Evolutionary conservation across 2,888 invertebrate species (phyloP).

Genomic region (Netelia inedita): DNA sequence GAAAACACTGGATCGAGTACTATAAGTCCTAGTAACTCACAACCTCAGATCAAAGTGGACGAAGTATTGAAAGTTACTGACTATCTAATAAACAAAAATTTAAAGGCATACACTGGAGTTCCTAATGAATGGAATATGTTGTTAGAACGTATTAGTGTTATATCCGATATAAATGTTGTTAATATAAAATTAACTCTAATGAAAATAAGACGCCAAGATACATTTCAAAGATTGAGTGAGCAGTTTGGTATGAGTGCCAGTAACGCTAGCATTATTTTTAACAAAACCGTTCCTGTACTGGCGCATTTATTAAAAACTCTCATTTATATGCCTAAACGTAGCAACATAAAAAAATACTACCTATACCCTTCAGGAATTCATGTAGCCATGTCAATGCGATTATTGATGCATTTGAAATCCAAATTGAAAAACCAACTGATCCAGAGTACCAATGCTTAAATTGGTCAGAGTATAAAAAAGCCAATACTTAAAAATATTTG

Average conservation of each 20-base stretch:
- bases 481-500: no score
- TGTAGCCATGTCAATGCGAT: constrained; percentile 63
- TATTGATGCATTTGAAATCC: constrained; percentile 75
- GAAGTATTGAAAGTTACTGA: constrained; percentile 49
- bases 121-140: constrained; percentile 49
- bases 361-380: constrained; percentile 36
- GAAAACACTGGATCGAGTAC: constrained; percentile 39
- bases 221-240: constrained; percentile 62
- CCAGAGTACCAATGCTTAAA: background rate
- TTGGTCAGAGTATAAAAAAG: no score
- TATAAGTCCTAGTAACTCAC: constrained; percentile 46
- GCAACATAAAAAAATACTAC: constrained; percentile 40
- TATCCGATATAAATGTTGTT: constrained; percentile 45
- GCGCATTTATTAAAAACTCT: constrained; percentile 60
- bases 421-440: background rate
- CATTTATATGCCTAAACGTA: constrained; percentile 53
- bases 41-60: constrained; percentile 25
- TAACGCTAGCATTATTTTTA: constrained; percentile 61
- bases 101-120: constrained; percentile 56
- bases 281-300: constrained; percentile 63
- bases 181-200: constrained; percentile 58
- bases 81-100: constrained; percentile 50
- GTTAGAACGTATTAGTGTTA: constrained; percentile 53
- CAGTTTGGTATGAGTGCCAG: constrained; percentile 62
- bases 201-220: constrained; percentile 64